Base-by-base conservation (phyloP, 2,113 vertebrate species). In the Puma concolor region DNA sequence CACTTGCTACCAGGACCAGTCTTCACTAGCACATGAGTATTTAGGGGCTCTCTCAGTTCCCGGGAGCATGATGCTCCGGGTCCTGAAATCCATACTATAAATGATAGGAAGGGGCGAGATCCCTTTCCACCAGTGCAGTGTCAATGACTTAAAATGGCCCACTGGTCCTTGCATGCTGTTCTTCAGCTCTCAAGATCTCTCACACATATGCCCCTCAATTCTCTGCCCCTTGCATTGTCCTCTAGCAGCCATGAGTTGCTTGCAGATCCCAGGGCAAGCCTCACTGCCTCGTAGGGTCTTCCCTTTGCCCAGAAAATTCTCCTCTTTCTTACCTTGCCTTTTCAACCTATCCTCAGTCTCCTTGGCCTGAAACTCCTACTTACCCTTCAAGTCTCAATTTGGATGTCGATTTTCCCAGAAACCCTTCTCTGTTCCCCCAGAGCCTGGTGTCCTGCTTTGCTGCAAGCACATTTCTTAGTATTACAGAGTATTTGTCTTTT, bases 131-230 rank as follows among this genome's bases (percentile, higher is more conserved):
- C 44, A 64, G 21, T 10, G 14, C 4, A 48, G 5, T 10, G 31
- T 14, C 19, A 36, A 0, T n/a, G 25, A 25, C 13, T 48, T 33
- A 2, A 12, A 21, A 8, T 5, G 1, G 11, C 3, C 87, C 38
- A 1, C 7, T 2, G 5, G 7, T 33, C 52, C 25, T 31, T 9
- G 16, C 11, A 2, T 5, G 10, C 52, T 50, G 27, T 52, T 36
- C n/a, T 84, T 67, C 29, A 0, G 7, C 19, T 71, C 31, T 66
- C 17, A 29, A 9, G 14, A 21, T 64, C 63, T 19, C 27, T 23
- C 8, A 14, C 6, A 8, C 38, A 4, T 3, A 13, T 31, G 1
- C 4, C n/a, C 6, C 0, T 33, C 31, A 1, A 1, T 60, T 19
- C n/a, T 48, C 11, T 31, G 15, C 33, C 23, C 14, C 15, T 4